phyloP scores from a whole-genome alignment of 2,888 invertebrate species.

The Agonopterix arenella region DNA sequence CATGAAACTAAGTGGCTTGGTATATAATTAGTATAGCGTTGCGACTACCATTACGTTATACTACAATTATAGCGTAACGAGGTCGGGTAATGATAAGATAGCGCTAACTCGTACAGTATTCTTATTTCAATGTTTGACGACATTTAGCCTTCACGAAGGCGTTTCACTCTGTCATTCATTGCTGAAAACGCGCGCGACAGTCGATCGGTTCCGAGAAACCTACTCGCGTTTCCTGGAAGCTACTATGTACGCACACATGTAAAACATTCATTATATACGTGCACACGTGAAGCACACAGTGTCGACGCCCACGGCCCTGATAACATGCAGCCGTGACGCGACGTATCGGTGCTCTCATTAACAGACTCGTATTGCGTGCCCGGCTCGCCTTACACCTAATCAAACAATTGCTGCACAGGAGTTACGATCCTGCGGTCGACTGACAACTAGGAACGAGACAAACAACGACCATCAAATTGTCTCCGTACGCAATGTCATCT shows the following conservation, averaged over 20 bases:
- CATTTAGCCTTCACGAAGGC: slow-evolving; percentile 24
- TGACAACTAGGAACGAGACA: slow-evolving; percentile 7
- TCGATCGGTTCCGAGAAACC: slow-evolving; percentile 66
- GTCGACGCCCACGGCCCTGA: slow-evolving; percentile 57
- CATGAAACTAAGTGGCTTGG: no score
- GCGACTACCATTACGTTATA: no score
- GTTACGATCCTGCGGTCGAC: slow-evolving; percentile 34
- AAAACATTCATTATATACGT: slow-evolving; percentile 15
- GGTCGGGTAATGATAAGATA: slow-evolving; percentile 1
- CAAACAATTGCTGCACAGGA: slow-evolving; percentile 47
- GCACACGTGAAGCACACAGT: slow-evolving; percentile 44
- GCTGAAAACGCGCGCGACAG: slow-evolving; percentile 67
- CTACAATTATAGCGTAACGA: not conserved
- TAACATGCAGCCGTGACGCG: slow-evolving; percentile 64
- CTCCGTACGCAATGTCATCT: not conserved
- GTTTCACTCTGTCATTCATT: slow-evolving; percentile 51
- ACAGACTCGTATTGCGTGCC: slow-evolving; percentile 45
- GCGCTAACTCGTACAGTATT: not conserved
- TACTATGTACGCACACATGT: slow-evolving; percentile 62
- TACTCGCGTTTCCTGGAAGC: slow-evolving; percentile 73
- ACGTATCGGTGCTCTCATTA: slow-evolving; percentile 67
- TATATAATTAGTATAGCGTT: no score
- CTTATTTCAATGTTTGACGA: slow-evolving; percentile 4
- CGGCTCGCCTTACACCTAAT: slow-evolving; percentile 62
- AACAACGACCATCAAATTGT: not conserved